Evolutionary conservation across 2,888 invertebrate species (phyloP), one percentile per base, ranked within the genome.

Genomic region (Agrotis exclamationis): DNA sequence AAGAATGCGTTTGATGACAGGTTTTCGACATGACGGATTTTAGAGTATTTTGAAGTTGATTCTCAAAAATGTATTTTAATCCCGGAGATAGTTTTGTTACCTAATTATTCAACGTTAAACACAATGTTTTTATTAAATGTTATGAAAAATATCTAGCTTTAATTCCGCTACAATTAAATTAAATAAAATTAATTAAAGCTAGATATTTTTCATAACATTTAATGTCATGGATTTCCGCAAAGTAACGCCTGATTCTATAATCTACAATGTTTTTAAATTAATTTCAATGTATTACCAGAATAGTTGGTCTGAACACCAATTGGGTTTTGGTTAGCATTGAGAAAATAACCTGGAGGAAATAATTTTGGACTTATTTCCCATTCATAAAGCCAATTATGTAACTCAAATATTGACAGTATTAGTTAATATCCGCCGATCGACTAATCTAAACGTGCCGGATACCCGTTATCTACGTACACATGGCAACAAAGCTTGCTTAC

Each of bases 401-500:
- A 76, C 48, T 72, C 71, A 83, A 82, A 84, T 80, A 84, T 74
- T 84, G 76, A 86, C 87, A 85, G 80, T 85, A 85, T 83, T 85
- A 80, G 78, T 80, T 83, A 87, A 88, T 89, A 88, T 93, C 92
- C 92, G 91, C 87, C 78, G 88, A 91, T 90, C 85, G 87, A 89
- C 86, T 93, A 90, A 94, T 94, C 93, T 93, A 91, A 88, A 86
- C 89, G 90, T 88, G 86, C 92, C 93, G 94, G 94, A 94, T 90
- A 90, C 88, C 86, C 90, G 76, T 87, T 89, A 86, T 88, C 89
- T 83, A 20, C 57, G 77, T 78, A 83, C 75, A 74, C 76, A 74
- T 62, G 79, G 76, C 79, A 80, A 79, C 71, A 64, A 71, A 82
- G 76, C 69, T 75, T 58, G 79, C 73, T 67, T 72, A 63, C 47